Base-by-base conservation (phyloP, 2,888 invertebrate species). In the Gibbula magus region DNA sequence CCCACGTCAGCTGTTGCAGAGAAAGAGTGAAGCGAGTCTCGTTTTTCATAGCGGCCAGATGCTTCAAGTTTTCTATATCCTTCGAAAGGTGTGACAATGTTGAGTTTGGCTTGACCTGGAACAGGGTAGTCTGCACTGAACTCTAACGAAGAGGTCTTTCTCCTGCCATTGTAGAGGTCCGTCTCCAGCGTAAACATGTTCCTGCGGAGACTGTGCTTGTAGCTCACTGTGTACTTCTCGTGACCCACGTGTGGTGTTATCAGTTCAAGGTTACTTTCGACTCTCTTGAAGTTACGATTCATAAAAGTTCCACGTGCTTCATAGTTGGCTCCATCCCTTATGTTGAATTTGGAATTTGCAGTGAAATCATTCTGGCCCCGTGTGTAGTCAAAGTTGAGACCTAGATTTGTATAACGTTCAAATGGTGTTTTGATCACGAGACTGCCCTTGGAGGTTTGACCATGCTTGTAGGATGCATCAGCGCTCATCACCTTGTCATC, bases 321-420 rank as follows among this genome's bases (percentile, higher is more conserved):
- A 13, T 82, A 56, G 0, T 35, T 51, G 53, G 79, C 32, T 25
- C 35, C 25, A 13, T 81, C 78, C 25, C 35, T 22, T 18, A 79
- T 75, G 25, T 32, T 77, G 54, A 82, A 20, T 67, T 77, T 79
- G n/a, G 78, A 78, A 22, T 75, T 75, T n/a, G 81, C 61, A n/a
- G 25, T 29, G 61, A 83, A 85, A 5, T 73, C 67, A 16, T 82
- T 79, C 2, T 67, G 35, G 67, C 74, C 75, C 1, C 82, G 81
- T 16, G 75, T 75, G 54, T 85, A 82, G 16, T 82, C 78, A 70
- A 85, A 79, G 35, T 79, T 79, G 32, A 74, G 53, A 7, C 82
- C 81, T n/a, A 82, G 4, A 16, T 77, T 70, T 5, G 20, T 77
- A 76, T 74, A 78, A 18, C 35, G 51, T 13, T 78, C 45, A 2